Evolutionary conservation across 2,113 vertebrate species (phyloP).

Genomic region (Trogon melanurus): DNA sequence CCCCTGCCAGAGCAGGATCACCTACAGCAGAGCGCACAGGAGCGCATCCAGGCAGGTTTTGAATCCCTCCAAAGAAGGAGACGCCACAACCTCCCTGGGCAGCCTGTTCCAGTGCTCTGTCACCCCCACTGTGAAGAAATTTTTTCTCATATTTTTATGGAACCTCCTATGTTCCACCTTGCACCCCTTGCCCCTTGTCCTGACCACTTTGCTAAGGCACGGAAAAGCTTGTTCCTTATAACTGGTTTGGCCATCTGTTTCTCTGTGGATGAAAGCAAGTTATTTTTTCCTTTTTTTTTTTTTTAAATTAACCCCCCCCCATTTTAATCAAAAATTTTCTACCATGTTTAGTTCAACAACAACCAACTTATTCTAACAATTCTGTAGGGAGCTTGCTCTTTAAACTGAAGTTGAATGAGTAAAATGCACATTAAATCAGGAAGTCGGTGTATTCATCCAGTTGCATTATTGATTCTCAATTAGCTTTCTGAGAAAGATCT

Average conservation of each 20-base stretch:
- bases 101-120: no score
- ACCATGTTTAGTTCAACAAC: neutral
- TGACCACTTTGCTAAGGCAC: neutral
- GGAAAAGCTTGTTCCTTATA: neutral
- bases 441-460: neutral
- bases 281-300: no score
- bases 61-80: no score
- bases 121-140: no score
- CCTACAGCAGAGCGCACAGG: no score
- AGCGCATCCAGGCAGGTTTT: no score
- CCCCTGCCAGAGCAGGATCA: no score
- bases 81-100: no score
- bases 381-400: neutral
- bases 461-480: neutral
- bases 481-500: neutral
- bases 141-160: no score
- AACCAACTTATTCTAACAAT: rapidly evolving
- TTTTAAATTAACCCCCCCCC: no score
- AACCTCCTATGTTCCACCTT: no score
- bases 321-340: neutral
- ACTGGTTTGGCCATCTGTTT: neutral
- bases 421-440: neutral
- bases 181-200: no score
- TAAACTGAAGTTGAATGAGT: neutral
- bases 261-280: neutral